These are phyloP conservation scores for Pseudorhombus dupliciocellatus DNA, from an alignment of 2,113 vertebrate genomes.

Conservation along the genomic window DNA sequence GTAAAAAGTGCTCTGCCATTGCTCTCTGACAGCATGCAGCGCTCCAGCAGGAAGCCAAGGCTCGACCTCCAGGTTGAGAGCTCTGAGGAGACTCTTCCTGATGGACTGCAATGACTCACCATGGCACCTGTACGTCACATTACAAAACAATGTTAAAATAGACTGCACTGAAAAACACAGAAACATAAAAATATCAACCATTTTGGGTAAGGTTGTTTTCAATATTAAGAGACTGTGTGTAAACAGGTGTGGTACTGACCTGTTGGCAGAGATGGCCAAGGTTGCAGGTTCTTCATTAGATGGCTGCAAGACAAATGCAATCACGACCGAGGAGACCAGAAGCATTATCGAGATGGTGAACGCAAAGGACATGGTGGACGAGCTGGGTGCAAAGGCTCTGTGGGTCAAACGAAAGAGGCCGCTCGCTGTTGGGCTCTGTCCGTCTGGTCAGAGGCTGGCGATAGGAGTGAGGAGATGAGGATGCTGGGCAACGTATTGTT, in stretches of 20 bases:
- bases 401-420: background rate
- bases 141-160: background rate
- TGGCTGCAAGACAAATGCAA: slow-evolving; percentile 66
- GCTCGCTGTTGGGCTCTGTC: background rate
- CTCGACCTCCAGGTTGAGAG: slow-evolving; percentile 70
- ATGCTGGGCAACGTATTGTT: slow-evolving; percentile 65
- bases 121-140: slow-evolving; percentile 63
- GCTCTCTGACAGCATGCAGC: slow-evolving; percentile 57
- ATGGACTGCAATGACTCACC: slow-evolving; percentile 56
- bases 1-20: slow-evolving; percentile 57
- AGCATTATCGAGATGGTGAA: slow-evolving; percentile 44
- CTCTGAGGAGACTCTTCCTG: slow-evolving; percentile 66
- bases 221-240: background rate
- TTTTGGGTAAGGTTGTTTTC: background rate
- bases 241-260: slow-evolving; percentile 59
- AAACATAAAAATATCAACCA: background rate
- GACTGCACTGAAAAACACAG: background rate
- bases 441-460: slow-evolving; percentile 36
- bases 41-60: slow-evolving; percentile 56
- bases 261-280: slow-evolving; percentile 26
- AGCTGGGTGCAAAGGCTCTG: background rate
- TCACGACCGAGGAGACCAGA: slow-evolving; percentile 57
- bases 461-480: slow-evolving; percentile 43
- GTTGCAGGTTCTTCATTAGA: slow-evolving; percentile 37
- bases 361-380: slow-evolving; percentile 58